Percentiles rank a stretch among this genome's conserved stretches.
These are phyloP conservation scores for Xanthostigma xanthostigma DNA, from an alignment of 2,888 invertebrate genomes.

Conservation along the genomic window DNA sequence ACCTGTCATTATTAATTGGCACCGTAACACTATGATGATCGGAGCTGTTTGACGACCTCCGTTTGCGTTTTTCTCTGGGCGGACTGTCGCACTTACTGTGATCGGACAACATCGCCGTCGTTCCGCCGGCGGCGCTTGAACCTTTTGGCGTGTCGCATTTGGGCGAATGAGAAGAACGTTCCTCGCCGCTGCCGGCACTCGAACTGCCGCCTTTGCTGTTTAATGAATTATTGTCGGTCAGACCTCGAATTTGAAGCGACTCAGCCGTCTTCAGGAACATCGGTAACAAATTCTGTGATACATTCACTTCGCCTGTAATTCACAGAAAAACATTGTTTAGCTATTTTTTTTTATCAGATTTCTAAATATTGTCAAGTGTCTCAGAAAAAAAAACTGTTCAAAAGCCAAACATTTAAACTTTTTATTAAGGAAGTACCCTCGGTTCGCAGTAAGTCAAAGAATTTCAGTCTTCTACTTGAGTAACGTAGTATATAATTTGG, in stretches of 20 bases:
- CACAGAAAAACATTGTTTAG: background rate
- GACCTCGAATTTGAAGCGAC: conserved; percentile 77
- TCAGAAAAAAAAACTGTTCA: too few relatives aligned
- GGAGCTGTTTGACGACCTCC: conserved; percentile 48
- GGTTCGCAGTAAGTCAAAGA: too few relatives aligned
- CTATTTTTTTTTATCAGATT: too few relatives aligned
- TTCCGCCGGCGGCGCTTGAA: conserved; percentile 17
- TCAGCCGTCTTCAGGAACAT: conserved; percentile 86
- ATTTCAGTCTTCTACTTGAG: too few relatives aligned
- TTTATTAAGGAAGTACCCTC: too few relatives aligned
- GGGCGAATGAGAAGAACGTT: conserved; percentile 2
- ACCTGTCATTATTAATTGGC: conserved; percentile 46
- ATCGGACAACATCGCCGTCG: conserved; percentile 21
- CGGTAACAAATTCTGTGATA: conserved; percentile 79
- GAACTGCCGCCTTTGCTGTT: conserved; percentile 26
- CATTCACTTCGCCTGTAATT: conserved; percentile 64
- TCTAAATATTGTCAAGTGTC: too few relatives aligned
- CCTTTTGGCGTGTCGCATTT: conserved; percentile 8
- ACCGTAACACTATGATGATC: conserved; percentile 35
- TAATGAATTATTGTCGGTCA: conserved; percentile 67
- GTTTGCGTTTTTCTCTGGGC: conserved; percentile 41
- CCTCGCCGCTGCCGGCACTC: background rate
- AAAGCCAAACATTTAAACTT: too few relatives aligned
- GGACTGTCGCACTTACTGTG: conserved; percentile 20
- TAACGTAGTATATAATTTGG: too few relatives aligned